Evolutionary conservation across 2,113 vertebrate species (phyloP), one percentile per base, ranked within the genome.

Genomic region (Misgurnus anguillicaudatus): DNA sequence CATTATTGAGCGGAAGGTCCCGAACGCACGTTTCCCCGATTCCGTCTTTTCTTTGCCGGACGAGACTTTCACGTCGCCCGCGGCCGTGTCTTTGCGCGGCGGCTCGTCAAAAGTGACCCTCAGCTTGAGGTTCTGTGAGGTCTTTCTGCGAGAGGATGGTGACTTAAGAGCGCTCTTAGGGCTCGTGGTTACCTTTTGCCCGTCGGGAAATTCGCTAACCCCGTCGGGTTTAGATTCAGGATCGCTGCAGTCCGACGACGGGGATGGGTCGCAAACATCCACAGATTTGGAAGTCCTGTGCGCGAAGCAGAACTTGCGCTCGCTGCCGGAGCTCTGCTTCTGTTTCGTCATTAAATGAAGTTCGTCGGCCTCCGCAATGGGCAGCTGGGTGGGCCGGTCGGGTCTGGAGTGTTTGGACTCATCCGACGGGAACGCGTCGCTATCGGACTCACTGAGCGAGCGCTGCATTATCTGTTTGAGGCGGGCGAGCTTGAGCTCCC

Each of bases 121-220:
- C 77, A 99, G 95, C 83, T 99, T 99, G 77, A 94, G 93, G 91
- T 95, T 98, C 79, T 97, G 96, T 10, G 96, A 93, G 2, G 97
- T 95, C 87, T 96, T 96, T 73, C 96, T 92, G 82, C 97, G 96
- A 57, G 98, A 98, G 2, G 98, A 97, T 0, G 97, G 98, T 5
- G 98, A 99, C 85, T 99, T 99, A 80, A 99, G 95, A 74, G 98
- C 98, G 6, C 98, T 99, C 88, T 99, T 99, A 79, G 98, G 97
- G 86, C 97, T 99, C 0, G 94, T 97, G 70, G 96, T 90, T 4
- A 87, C 87, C 80, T 97, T 98, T 82, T 95, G 95, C 21, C 91
- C 89, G 1, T 96, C 94, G 0, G 83, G 81, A 51, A 1, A 9
- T 19, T 95, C 95, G 71, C 85, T 87, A 36, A 90, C 74, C 9